Evolutionary conservation across 2,888 invertebrate species (phyloP).

Genomic region (Agonopterix arenella): DNA sequence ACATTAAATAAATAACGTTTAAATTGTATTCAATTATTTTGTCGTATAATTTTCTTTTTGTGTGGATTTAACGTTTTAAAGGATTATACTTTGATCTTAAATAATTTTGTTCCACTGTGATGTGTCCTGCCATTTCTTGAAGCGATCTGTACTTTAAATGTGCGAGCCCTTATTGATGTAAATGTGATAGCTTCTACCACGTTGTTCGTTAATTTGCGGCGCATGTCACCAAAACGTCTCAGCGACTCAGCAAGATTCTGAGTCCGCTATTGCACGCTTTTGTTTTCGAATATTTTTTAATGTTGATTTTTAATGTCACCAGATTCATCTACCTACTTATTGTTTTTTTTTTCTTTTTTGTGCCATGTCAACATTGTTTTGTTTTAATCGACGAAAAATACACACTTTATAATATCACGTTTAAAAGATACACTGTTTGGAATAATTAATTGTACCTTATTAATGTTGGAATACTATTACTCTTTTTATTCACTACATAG

Average conservation of each 20-base stretch:
- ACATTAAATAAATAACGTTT: no score
- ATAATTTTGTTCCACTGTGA: no score
- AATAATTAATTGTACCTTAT: neutral
- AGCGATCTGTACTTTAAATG: neutral
- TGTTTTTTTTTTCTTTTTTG: slow-evolving; percentile 31
- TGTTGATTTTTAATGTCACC: neutral
- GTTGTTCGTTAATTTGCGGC: slow-evolving; percentile 24
- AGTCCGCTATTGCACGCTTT: slow-evolving; percentile 69
- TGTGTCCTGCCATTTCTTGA: no score
- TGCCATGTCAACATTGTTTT: slow-evolving; percentile 41
- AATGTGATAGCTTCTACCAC: slow-evolving; percentile 30
- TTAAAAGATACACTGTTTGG: neutral
- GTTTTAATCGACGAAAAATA: neutral
- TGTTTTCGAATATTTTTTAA: slow-evolving; percentile 16
- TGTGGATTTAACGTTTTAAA: neutral
- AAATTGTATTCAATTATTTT: neutral
- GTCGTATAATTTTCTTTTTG: neutral
- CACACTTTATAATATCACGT: slow-evolving; percentile 1
- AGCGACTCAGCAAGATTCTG: slow-evolving; percentile 63
- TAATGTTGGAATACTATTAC: neutral
- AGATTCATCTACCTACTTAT: slow-evolving; percentile 4
- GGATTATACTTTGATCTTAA: no score
- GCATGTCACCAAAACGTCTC: slow-evolving; percentile 48
- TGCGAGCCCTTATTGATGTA: slow-evolving; percentile 14
- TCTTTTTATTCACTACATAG: neutral